Conservation (phyloP, 1,140 invertebrate species). For the Microplitis mediator region DNA sequence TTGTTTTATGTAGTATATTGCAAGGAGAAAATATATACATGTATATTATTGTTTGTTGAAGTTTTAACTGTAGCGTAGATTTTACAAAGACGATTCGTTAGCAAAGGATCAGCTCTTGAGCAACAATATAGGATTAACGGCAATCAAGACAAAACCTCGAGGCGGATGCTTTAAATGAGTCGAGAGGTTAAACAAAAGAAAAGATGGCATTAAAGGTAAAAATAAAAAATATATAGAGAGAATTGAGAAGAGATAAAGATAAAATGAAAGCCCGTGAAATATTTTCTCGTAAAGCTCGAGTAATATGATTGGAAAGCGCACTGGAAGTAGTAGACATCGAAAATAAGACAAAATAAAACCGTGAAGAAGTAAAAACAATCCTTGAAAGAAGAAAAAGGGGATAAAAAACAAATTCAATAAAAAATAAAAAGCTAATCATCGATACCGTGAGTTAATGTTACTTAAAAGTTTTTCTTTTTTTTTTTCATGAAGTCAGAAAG, state of each 20-base stretch:
- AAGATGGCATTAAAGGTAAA: background rate
- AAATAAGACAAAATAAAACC: constrained; percentile 17
- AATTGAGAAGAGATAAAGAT: background rate
- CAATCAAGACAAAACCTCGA: background rate
- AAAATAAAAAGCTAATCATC: background rate
- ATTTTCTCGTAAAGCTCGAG: background rate
- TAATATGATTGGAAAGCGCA: constrained; percentile 13
- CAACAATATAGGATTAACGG: constrained; percentile 9
- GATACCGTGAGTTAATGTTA: too few species aligned
- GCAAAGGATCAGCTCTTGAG: background rate
- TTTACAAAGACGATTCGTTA: background rate
- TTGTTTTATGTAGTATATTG: too few species aligned
- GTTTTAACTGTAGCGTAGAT: background rate
- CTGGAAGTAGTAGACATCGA: background rate
- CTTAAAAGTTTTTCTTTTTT: too few species aligned
- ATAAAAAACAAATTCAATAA: background rate
- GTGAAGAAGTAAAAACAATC: constrained; percentile 24
- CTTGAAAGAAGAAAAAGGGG: constrained; percentile 21
- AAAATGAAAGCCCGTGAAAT: constrained; percentile 5
- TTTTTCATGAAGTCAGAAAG: too few species aligned
- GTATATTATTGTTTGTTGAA: too few species aligned
- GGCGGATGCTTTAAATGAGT: constrained; percentile 4
- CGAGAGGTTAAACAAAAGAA: constrained; percentile 2
- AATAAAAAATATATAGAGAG: background rate
- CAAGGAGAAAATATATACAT: too few species aligned